Evolutionary conservation across 2,113 vertebrate genomes (phyloP), one percentile per base, ranked within the genome.

Genomic region (Apteryx mantelli): DNA sequence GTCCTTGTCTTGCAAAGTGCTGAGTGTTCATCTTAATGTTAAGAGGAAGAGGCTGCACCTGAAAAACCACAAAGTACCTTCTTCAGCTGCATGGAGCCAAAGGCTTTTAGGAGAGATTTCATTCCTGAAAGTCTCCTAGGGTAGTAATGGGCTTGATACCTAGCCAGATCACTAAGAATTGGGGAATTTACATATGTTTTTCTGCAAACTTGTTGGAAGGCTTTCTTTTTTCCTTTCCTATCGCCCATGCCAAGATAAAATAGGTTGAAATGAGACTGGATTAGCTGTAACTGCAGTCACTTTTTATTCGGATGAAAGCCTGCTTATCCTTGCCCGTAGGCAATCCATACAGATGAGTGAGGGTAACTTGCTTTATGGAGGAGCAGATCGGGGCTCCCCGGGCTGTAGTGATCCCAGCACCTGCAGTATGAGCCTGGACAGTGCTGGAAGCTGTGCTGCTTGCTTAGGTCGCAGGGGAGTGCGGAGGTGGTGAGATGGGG

Each of bases 31-130:
- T 86, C 95, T 95, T 55, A 79, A 63, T 40, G 44, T 53, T 32
- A 19, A 88, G 64, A 80, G 88, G 80, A 96, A 95, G 64, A 50
- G 73, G 52, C 76, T 94, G 92, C 90, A 89, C 91, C 90, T 93
- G 91, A 88, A 96, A 95, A 93, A 91, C 75, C 88, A 94, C 75
- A 5, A 46, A 81, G 78, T 83, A 28, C 85, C 85, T 93, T 96
- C 85, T 90, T 79, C 71, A 93, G 80, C 88, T 96, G 42, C 2
- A 0, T 3, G 17, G 60, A 92, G 44, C 93, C 76, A 78, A 90
- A 64, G 78, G 64, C 58, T 91, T 82, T 92, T 73, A 80, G 81
- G 61, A 94, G 81, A 85, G 10, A 25, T 95, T 96, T 93, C 48
- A 93, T 96, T 95, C 93, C 93, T 88, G 52, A 87, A 84, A 79